These are phyloP conservation scores for Planococcus citri DNA, from an alignment of 1,140 invertebrate genomes.

Conservation along the genomic window DNA sequence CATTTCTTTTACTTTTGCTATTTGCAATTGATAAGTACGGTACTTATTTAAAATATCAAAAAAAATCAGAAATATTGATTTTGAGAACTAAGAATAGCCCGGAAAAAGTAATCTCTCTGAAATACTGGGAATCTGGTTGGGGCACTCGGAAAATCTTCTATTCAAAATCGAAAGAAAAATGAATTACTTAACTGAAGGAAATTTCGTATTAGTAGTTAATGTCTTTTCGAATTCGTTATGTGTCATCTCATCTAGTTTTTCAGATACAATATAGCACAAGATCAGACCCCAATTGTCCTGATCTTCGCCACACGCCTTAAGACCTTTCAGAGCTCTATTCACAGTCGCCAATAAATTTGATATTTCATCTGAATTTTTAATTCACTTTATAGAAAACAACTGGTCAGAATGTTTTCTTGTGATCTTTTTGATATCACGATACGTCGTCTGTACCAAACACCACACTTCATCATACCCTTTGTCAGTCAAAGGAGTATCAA, in stretches of 20 bases:
- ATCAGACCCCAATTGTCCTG: background rate
- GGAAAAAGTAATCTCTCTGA: too few relatives aligned
- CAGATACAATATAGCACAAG: background rate
- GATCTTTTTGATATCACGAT: background rate
- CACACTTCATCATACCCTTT: background rate
- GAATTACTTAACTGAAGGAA: too few relatives aligned
- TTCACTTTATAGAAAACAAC: background rate
- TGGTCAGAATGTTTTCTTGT: background rate
- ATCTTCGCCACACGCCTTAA: background rate
- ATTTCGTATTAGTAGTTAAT: background rate
- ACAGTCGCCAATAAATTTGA: background rate
- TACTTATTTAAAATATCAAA: too few relatives aligned
- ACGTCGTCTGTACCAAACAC: background rate
- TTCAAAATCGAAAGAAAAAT: too few relatives aligned
- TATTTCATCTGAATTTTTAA: background rate
- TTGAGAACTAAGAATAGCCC: too few relatives aligned
- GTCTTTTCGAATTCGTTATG: background rate
- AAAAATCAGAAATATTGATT: too few relatives aligned
- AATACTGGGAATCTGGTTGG: too few relatives aligned
- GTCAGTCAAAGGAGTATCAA: background rate
- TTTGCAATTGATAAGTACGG: too few relatives aligned
- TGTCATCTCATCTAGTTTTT: background rate
- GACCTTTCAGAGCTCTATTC: background rate
- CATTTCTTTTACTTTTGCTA: too few relatives aligned
- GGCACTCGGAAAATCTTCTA: too few relatives aligned